These are phyloP conservation scores for Myotis findleyi DNA, from an alignment of 2,797 vertebrate species.

Conservation along the genomic window DNA sequence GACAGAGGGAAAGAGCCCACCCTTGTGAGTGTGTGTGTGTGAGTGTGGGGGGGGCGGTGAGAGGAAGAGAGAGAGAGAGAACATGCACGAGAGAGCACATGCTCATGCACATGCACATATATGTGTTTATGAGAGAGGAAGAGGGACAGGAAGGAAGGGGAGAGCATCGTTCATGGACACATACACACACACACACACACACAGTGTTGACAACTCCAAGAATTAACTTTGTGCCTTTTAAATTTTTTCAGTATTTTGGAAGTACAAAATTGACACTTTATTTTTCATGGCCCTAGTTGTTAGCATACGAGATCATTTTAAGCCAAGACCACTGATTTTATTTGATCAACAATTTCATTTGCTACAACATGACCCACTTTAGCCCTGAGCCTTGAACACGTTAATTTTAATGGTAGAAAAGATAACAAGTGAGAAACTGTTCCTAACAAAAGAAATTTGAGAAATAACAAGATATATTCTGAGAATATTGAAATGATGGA, in stretches of 20 bases:
- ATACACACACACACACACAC: too few relatives aligned
- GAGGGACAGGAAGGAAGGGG: background rate
- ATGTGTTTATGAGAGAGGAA: background rate
- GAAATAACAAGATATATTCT: background rate
- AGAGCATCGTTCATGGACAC: background rate
- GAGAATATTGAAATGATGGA: background rate
- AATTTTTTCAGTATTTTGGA: background rate
- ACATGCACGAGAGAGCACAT: background rate
- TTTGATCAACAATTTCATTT: conserved; percentile 2
- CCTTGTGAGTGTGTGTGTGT: background rate
- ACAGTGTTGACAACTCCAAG: background rate
- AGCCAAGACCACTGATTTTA: background rate
- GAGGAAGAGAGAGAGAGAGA: background rate
- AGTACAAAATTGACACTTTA: background rate
- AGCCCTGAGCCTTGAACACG: background rate
- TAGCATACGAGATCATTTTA: background rate
- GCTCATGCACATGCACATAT: fast-evolving
- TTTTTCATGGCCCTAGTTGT: background rate
- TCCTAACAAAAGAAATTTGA: background rate
- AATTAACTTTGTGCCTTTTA: background rate
- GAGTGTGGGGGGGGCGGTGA: too few relatives aligned
- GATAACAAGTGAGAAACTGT: conserved; percentile 8
- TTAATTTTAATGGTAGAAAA: conserved; percentile 43
- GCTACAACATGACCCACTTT: background rate
- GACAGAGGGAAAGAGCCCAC: background rate